Base-by-base conservation (phyloP, 2,797 vertebrate genomes). In the Trichosurus vulpecula region DNA sequence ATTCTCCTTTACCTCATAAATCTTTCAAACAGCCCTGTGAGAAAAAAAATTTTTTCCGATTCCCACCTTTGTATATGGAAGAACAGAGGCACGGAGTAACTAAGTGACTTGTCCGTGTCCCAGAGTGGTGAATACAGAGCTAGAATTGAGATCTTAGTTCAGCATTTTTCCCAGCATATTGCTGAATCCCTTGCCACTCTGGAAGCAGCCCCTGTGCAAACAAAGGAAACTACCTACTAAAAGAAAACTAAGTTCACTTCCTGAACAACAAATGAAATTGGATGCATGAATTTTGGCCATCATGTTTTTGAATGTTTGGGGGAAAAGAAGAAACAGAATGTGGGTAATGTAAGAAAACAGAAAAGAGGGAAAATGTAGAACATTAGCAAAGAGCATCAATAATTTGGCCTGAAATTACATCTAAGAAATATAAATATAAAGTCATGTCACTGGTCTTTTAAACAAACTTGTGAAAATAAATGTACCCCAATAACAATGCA, bases 401-500 rank as follows among this genome's bases (percentile, higher is more conserved):
- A 87, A 51, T 96, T 94, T 96, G 94, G 95, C 92, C 94, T 95
- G 91, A 95, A 96, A 92, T 95, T 93, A 91, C 95, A 97, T 96
- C 97, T 4, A 5, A 96, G 97, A 97, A 92, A 91, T 87, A n/a
- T 91, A 96, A 93, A 89, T 66, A 58, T 92, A 93, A 96, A 96
- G 92, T 54, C 95, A 94, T 95, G 96, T 56, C 93, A 47, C 92
- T 97, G 56, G 93, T 95, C 93, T 96, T 94, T 94, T 94, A 41
- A 96, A 96, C 52, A 92, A 94, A 27, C 47, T 56, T 51, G 74
- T 51, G 74, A 92, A 61, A 93, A 95, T 93, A 93, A 95, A 96
- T 81, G 11, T 81, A 94, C 41, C 51, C 41, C 22, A 47, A 87
- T 87, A 27, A 87, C 25, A 51, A 51, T 5, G 9, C 41, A 87